Percentiles rank a stretch among this genome's conserved stretches.
Evolutionary conservation across 2,797 vertebrate genomes (phyloP).

Genomic region (Leuciscus waleckii): DNA sequence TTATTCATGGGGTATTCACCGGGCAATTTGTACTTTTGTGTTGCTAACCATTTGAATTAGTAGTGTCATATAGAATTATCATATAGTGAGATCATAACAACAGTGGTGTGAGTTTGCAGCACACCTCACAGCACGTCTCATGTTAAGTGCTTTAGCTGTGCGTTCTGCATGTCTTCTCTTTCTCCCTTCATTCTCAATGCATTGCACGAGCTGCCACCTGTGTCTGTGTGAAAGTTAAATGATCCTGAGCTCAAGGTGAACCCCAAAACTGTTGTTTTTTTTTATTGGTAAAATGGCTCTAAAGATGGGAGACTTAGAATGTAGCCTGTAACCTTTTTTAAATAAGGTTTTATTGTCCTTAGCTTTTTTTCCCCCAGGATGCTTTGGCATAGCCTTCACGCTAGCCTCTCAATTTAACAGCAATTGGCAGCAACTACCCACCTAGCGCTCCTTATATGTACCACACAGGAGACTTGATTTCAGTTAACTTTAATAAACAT

Average conservation of each 20-base stretch:
- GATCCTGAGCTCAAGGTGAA: constrained; percentile 37
- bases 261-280: not conserved
- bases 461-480: not conserved
- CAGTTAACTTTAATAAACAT: not conserved
- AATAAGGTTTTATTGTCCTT: constrained; percentile 4
- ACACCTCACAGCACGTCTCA: not conserved
- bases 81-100: constrained; percentile 3
- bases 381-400: constrained; percentile 19
- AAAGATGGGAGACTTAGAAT: not conserved
- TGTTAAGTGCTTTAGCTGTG: constrained; percentile 26
- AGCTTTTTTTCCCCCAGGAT: not conserved
- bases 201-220: not conserved
- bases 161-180: constrained; percentile 8
- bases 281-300: not conserved
- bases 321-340: not conserved
- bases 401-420: constrained; percentile 31
- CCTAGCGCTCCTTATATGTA: not conserved
- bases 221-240: constrained; percentile 25
- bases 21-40: constrained; percentile 11
- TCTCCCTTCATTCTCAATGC: not conserved
- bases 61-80: constrained; percentile 21
- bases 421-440: not conserved
- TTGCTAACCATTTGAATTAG: constrained; percentile 13
- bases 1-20: constrained; percentile 1
- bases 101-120: not conserved